Evolutionary conservation across 1,140 invertebrate genomes (phyloP).

Genomic region (Pemphigus obesinymphae): DNA sequence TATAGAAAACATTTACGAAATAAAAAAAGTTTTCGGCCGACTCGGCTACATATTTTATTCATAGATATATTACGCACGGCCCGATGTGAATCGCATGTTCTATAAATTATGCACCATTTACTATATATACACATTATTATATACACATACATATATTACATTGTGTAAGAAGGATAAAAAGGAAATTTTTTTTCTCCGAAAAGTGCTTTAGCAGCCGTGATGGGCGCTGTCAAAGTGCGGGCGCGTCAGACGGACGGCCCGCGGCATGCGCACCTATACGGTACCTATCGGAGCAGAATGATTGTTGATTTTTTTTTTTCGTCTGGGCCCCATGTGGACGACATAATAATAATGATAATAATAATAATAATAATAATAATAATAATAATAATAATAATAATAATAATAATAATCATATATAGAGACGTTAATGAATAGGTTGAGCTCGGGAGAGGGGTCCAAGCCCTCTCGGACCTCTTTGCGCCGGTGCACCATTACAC

Average conservation of each 20-base stretch:
- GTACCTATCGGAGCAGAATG: no score
- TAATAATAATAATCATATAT: no score
- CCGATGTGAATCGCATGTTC: neutral
- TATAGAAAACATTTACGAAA: no score
- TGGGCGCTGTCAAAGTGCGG: neutral
- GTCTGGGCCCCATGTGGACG: neutral
- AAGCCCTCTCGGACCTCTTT: neutral
- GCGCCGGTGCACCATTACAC: neutral
- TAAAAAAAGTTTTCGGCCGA: no score
- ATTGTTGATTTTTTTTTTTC: conserved; percentile 5
- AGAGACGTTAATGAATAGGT: no score
- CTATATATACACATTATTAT: neutral
- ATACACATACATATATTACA: no score
- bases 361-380: no score
- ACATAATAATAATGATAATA: no score
- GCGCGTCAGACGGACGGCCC: neutral
- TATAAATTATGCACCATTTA: neutral
- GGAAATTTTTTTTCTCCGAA: neutral
- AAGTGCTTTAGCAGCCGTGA: neutral
- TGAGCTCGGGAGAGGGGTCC: neutral
- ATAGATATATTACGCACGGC: neutral
- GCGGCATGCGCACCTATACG: neutral
- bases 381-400: no score
- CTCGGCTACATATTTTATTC: neutral
- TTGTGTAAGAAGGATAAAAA: neutral